phyloP scores from a whole-genome alignment of 2,797 vertebrate genomes.

The Cyclopterus lumpus region DNA sequence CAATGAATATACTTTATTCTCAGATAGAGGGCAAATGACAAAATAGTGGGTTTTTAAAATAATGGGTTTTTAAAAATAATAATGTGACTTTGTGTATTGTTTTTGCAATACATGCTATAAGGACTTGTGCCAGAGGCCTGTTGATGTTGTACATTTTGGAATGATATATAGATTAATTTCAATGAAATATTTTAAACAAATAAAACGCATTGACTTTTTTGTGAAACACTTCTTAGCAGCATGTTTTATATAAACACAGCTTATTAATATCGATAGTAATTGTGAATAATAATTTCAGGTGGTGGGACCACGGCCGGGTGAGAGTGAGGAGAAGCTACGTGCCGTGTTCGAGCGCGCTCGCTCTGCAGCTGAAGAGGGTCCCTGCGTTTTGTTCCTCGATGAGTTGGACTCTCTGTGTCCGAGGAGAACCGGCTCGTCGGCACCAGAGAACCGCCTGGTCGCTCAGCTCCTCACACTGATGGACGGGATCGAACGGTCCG shows the following conservation, averaged over 20 bases:
- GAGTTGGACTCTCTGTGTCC: conserved; percentile 94
- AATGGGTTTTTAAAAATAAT: no score
- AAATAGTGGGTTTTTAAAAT: not conserved
- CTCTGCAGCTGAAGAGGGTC: conserved; percentile 82
- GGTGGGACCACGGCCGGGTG: conserved; percentile 91
- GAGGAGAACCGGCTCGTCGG: conserved; percentile 76
- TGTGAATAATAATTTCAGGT: conserved; percentile 66
- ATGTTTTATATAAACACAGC: not conserved
- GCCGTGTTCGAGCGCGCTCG: conserved; percentile 85
- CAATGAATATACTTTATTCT: not conserved
- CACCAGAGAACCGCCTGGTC: conserved; percentile 90
- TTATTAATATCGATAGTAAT: not conserved
- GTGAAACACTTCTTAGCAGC: no score
- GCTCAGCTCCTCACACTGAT: conserved; percentile 95
- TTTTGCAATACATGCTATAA: not conserved
- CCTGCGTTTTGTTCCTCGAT: conserved; percentile 92
- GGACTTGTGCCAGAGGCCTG: not conserved
- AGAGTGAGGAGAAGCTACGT: conserved; percentile 92
- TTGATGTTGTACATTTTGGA: not conserved
- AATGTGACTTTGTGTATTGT: not conserved
- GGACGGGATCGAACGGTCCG: conserved; percentile 84
- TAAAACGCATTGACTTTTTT: not conserved
- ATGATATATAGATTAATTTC: no score
- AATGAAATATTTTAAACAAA: no score
- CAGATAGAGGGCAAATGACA: not conserved